Percentiles rank a stretch among this genome's conserved stretches.
Conservation (phyloP, 1,140 invertebrate genomes). For the Ceratina calcarata region DNA sequence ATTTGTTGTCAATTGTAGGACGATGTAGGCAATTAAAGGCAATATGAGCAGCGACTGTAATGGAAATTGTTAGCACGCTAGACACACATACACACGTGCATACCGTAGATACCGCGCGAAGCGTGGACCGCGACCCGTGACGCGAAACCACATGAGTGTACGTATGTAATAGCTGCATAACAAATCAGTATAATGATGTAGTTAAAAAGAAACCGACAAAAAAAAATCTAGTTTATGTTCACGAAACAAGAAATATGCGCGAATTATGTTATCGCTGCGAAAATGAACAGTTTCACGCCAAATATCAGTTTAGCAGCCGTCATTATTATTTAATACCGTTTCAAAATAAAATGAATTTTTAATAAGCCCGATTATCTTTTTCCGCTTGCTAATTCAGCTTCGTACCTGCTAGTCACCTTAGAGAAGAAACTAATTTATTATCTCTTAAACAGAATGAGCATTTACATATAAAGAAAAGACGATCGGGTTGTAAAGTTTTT, state of each 20-base stretch:
- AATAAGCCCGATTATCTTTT: slow-evolving; percentile 39
- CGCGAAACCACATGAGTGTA: slow-evolving; percentile 5
- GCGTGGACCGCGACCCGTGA: too few relatives aligned
- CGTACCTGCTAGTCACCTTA: background rate
- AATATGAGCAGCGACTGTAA: slow-evolving; percentile 56
- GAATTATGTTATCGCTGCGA: slow-evolving; percentile 52
- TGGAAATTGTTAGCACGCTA: slow-evolving; percentile 54
- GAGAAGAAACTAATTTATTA: background rate
- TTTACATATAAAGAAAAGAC: slow-evolving; percentile 28
- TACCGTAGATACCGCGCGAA: slow-evolving; percentile 38
- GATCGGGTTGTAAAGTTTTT: slow-evolving; percentile 29
- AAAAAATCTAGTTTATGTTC: slow-evolving; percentile 38
- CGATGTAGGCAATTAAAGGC: slow-evolving; percentile 36
- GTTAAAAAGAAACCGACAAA: slow-evolving; percentile 19
- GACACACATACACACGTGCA: slow-evolving; percentile 31
- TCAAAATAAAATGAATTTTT: slow-evolving; percentile 64
- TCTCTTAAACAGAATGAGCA: slow-evolving; percentile 1
- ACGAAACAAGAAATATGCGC: background rate
- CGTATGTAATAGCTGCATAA: slow-evolving; percentile 45
- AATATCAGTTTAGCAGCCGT: slow-evolving; percentile 36
- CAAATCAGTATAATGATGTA: slow-evolving; percentile 44
- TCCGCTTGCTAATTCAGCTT: background rate
- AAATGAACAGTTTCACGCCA: slow-evolving; percentile 33
- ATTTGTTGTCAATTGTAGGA: slow-evolving; percentile 70
- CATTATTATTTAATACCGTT: slow-evolving; percentile 63